These are phyloP conservation scores for Ophion ventricosus DNA, from an alignment of 2,888 invertebrate genomes.

Conservation along the genomic window DNA sequence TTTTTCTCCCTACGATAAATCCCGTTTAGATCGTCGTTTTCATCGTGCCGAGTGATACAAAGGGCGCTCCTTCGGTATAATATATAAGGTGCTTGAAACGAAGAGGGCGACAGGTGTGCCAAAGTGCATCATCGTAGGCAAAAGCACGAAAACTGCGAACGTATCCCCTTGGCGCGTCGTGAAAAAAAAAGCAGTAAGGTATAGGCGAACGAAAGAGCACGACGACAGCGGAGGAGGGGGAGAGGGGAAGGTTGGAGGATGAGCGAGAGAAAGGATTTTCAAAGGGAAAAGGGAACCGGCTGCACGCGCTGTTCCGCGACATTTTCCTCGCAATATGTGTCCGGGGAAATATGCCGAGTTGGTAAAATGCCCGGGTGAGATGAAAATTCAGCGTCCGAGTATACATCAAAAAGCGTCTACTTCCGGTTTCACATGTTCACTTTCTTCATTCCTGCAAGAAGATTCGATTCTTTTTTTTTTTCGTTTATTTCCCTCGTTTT, in stretches of 20 bases:
- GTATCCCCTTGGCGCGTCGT: constrained; percentile 7
- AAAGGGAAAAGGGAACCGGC: constrained; percentile 13
- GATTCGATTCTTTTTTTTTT: too few species aligned
- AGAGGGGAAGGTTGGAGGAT: neutral
- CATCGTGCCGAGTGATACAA: constrained; percentile 12
- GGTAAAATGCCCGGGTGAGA: constrained; percentile 15
- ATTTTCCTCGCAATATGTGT: constrained; percentile 63
- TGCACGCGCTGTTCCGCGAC: constrained; percentile 40
- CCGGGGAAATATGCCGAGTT: constrained; percentile 51
- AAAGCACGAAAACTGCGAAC: constrained; percentile 63
- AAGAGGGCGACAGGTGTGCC: constrained; percentile 71
- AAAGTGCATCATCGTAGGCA: constrained; percentile 72
- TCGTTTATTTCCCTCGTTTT: too few species aligned
- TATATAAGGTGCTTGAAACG: constrained; percentile 38
- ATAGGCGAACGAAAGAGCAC: neutral
- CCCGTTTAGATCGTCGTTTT: neutral
- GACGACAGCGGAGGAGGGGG: too few species aligned
- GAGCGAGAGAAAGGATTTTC: constrained; percentile 43
- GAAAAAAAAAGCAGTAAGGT: too few species aligned
- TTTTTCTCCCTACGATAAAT: constrained; percentile 5
- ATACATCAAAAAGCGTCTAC: constrained; percentile 26
- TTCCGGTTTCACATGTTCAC: constrained; percentile 7
- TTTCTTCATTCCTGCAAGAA: neutral
- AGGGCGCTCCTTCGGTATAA: constrained; percentile 7
- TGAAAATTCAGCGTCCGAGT: constrained; percentile 26